Evolutionary conservation across 1,140 invertebrate species (phyloP), one percentile per base, ranked within the genome.

Genomic region (Solen grandis): DNA sequence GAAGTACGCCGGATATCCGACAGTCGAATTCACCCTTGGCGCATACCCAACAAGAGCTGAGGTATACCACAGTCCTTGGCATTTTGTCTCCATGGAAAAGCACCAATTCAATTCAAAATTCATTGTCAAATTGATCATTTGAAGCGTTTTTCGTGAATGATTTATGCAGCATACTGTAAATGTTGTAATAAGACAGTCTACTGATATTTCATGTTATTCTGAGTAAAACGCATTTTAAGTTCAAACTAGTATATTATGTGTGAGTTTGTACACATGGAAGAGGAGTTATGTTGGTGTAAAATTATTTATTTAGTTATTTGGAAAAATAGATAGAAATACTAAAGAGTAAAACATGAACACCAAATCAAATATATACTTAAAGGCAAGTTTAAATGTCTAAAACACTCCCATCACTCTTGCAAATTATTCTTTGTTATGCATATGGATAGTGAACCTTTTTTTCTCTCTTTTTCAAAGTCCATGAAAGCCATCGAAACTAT

Each of bases 1-100:
- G 80, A 82, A 82, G n/a, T 90, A 85, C 74, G 84, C 79, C 73
- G 88, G 86, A 72, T 85, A 86, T 38, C 85, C 85, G 33, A 84
- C 83, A 10, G 60, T 88, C 59, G 69, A 86, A 38, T 88, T 90
- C 62, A 82, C 87, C n/a, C 82, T 90, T 3, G 84, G 84, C 69
- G 84, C 81, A 72, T 81, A 89, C 70, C 46, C 29, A 4, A 68
- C 33, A 5, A 54, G 84, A 72, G 72, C 77, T 14, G 66, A 79
- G 31, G 69, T 74, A 72, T 57, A 2, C 14, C 36, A 63, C 57
- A 29, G 13, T 50, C 52, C 29, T 22, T 5, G 8, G 5, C 5
- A 5, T 57, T 22, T 5, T 8, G 8, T 22, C 29, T 8, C 5
- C 54, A 57, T 19, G 8, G 5, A 57, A 5, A 22, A 8, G 8